Conservation (phyloP, 2,888 invertebrate genomes). For the Pandemis corylana region DNA sequence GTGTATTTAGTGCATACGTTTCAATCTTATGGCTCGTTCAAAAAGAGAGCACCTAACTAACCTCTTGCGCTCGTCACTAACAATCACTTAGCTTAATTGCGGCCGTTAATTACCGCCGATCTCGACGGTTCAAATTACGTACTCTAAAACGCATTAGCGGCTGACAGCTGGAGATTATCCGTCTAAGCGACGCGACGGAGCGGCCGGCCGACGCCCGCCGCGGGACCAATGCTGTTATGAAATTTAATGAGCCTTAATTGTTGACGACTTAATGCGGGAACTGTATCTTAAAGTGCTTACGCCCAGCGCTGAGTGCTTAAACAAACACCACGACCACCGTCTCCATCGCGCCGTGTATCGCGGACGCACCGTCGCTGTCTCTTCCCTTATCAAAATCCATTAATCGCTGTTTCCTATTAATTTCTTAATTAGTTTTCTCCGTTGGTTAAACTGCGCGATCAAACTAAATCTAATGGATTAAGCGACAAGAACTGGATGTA, state of each 20-base stretch:
- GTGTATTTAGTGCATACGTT: slow-evolving; percentile 28
- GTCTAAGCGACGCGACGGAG: slow-evolving; percentile 74
- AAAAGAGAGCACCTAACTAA: slow-evolving; percentile 52
- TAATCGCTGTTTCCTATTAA: slow-evolving; percentile 19
- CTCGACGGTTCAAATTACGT: slow-evolving; percentile 85
- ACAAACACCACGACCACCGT: slow-evolving; percentile 62
- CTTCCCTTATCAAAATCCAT: slow-evolving; percentile 23
- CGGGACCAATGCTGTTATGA: slow-evolving; percentile 78
- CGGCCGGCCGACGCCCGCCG: slow-evolving; percentile 55
- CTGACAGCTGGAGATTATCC: slow-evolving; percentile 85
- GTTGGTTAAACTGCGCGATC: slow-evolving; percentile 17
- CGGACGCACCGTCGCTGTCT: slow-evolving; percentile 16
- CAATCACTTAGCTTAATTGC: slow-evolving; percentile 85
- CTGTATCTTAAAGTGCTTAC: slow-evolving; percentile 76
- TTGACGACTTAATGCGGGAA: slow-evolving; percentile 82
- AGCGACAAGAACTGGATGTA: not conserved
- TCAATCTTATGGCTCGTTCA: slow-evolving; percentile 14
- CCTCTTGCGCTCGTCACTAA: slow-evolving; percentile 72
- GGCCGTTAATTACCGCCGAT: slow-evolving; percentile 82
- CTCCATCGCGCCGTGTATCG: slow-evolving; percentile 40
- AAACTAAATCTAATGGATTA: slow-evolving; percentile 3
- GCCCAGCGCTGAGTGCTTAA: slow-evolving; percentile 63
- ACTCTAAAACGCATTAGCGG: slow-evolving; percentile 85
- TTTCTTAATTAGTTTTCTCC: slow-evolving; percentile 18
- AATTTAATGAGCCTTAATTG: slow-evolving; percentile 84